Conservation (phyloP, 92 coral and sea anemone species). For the Desmophyllum pertusum region DNA sequence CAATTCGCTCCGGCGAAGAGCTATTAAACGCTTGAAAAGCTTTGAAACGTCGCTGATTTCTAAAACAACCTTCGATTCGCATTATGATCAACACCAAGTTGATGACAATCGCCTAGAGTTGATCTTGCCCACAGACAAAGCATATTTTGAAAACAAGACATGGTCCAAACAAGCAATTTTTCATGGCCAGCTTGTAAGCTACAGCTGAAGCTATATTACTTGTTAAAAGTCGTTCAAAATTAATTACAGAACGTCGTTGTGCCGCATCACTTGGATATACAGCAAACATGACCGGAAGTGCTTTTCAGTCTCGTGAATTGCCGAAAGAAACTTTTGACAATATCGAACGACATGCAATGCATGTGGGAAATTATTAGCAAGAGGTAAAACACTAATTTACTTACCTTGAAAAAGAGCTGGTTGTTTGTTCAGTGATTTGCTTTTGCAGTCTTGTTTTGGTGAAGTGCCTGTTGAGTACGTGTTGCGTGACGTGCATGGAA, state of each 20-base stretch:
- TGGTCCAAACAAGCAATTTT: background rate
- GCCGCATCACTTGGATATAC: background rate
- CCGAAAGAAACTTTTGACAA: background rate
- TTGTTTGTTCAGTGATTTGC: background rate
- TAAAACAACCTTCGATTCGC: background rate
- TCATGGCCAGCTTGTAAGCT: background rate
- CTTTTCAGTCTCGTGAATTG: background rate
- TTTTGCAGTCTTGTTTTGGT: background rate
- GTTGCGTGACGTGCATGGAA: background rate
- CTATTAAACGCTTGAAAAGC: background rate
- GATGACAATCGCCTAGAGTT: background rate
- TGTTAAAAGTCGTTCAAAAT: background rate
- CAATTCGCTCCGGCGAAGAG: background rate
- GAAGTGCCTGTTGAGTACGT: too few relatives aligned
- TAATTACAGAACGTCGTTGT: background rate
- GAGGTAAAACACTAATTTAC: background rate
- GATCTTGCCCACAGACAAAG: background rate
- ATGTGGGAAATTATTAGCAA: background rate
- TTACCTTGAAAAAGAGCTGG: background rate
- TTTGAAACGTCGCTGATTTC: background rate
- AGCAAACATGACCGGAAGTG: background rate
- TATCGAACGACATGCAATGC: too few relatives aligned
- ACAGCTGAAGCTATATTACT: background rate
- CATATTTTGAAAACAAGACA: background rate
- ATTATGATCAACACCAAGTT: background rate